These are phyloP conservation scores for Lepidocyrtoides sp. DNA, from an alignment of 2,888 invertebrate genomes.

Conservation along the genomic window DNA sequence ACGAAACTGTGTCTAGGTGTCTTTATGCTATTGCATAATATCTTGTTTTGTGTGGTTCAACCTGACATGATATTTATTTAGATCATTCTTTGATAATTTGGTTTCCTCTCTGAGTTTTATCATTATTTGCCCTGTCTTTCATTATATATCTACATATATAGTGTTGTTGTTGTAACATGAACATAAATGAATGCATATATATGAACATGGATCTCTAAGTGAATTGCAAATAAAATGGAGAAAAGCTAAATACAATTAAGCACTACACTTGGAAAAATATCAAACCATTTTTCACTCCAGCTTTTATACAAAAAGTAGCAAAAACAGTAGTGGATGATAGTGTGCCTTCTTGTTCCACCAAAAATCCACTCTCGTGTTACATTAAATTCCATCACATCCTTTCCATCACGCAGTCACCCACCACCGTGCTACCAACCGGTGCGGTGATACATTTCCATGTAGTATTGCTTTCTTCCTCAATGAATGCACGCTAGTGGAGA, in stretches of 20 bases:
- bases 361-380: conserved; percentile 38
- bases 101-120: too few species aligned
- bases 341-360: neutral
- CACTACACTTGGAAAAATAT: neutral
- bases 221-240: conserved; percentile 38
- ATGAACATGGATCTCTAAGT: neutral
- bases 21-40: too few species aligned
- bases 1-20: too few species aligned
- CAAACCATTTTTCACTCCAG: conserved; percentile 19
- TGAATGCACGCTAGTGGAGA: conserved; percentile 34
- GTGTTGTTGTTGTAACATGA: neutral
- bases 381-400: too few species aligned
- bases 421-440: neutral
- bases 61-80: too few species aligned
- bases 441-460: neutral
- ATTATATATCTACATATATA: too few species aligned
- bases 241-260: conserved; percentile 39
- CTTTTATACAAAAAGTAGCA: neutral
- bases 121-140: too few species aligned
- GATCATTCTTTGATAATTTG: too few species aligned
- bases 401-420: neutral
- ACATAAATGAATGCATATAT: neutral
- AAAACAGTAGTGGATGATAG: conserved; percentile 1
- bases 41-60: too few species aligned
- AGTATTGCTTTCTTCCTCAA: neutral